phyloP scores from a whole-genome alignment of 2,888 invertebrate genomes.

The Mythimna vitellina region DNA sequence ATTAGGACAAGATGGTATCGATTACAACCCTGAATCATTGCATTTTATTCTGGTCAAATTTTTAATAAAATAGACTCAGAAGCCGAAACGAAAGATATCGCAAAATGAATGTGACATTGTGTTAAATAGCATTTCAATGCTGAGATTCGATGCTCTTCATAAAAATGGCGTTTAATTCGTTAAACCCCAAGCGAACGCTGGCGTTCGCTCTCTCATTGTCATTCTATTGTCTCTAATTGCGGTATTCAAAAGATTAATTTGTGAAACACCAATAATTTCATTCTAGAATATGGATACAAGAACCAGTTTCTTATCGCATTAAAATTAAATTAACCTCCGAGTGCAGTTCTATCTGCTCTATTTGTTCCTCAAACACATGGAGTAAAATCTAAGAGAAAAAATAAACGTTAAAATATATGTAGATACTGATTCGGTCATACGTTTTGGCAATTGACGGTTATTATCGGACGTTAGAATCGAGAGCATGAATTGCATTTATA shows the following conservation, averaged over 20 bases:
- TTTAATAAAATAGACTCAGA: background rate
- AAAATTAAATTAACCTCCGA: background rate
- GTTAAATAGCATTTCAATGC: background rate
- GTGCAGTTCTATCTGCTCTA: background rate
- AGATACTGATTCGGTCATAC: constrained; percentile 59
- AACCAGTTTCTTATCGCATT: background rate
- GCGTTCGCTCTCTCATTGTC: too few species aligned
- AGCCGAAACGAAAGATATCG: background rate
- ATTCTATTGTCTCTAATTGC: too few species aligned
- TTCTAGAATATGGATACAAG: background rate
- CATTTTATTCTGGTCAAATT: background rate
- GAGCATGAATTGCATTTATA: constrained; percentile 83
- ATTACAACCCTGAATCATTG: constrained; percentile 13
- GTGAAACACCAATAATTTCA: background rate
- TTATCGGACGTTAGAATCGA: constrained; percentile 77
- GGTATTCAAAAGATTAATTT: too few species aligned
- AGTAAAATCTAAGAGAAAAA: constrained; percentile 34
- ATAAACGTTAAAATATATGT: constrained; percentile 56
- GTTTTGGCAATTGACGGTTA: constrained; percentile 55
- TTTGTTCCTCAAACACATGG: constrained; percentile 15
- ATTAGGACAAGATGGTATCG: constrained; percentile 15
- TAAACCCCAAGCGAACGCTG: background rate
- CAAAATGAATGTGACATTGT: background rate
- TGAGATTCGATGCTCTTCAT: background rate
- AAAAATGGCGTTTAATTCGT: background rate